Evolutionary conservation across 1,140 invertebrate genomes (phyloP), one percentile per base, ranked within the genome.

Genomic region (Steinernema khuongi): DNA sequence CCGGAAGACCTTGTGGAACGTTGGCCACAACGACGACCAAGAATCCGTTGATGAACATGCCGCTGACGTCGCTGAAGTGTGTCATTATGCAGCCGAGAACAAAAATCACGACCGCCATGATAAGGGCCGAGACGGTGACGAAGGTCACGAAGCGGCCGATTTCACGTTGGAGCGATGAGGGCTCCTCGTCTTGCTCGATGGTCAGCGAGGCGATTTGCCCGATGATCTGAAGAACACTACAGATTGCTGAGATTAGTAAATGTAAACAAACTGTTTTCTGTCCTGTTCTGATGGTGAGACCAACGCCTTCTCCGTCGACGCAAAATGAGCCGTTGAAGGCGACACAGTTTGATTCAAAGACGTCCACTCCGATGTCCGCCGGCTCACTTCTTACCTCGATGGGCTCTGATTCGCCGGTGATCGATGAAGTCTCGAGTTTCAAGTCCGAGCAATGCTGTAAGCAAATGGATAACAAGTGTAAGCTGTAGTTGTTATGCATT

Each of bases 1-100:
- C 98, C 0, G 96, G 96, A 67, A 99, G 88, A 71, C 96, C 92
- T 89, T 98, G 96, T 31, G 96, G 96, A 81, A 99, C 70, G 32
- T 75, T 76, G 29, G 80, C 80, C 17, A 76, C 69, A 31, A 81
- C 33, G 50, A 81, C 79, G 2, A 80, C 76, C 17, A 79, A 36
- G 18, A 77, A 72, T 0, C 78, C 80, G 17, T 73, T 60, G 67
- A 73, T 70, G 71, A 73, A 68, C 22, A 60, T 33, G n/a, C 26
- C 22, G 68, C 18, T 29, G 7, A 73, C 60, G 31, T 73, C 31
- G 31, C 31, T 31, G 67, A 29, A 71, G n/a, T 67, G 31, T 11
- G 70, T 72, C 41, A 70, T 66, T 11, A 71, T 22, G 71, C 66
- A 68, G 26, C 71, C 71, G 22, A 73, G 19, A 1, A 73, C 26